These are phyloP conservation scores for Augochlorella aurata DNA, from an alignment of 2,888 invertebrate genomes.

Conservation along the genomic window DNA sequence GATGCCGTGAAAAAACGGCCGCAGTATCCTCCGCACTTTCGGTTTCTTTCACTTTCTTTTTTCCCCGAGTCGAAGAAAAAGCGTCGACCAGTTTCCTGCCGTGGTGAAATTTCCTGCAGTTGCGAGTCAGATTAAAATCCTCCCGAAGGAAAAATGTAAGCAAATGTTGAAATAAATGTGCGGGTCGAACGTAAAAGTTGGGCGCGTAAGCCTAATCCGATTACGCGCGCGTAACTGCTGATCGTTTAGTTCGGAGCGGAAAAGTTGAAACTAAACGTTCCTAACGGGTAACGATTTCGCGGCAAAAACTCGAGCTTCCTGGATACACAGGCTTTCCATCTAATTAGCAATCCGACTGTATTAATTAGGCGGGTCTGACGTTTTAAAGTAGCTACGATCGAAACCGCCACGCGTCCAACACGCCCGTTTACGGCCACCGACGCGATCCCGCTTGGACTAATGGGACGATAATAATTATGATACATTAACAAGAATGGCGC, in stretches of 20 bases:
- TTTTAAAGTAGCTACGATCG: conserved; percentile 49
- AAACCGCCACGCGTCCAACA: conserved; percentile 42
- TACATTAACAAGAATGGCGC: conserved; percentile 61
- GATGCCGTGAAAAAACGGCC: conserved; percentile 13
- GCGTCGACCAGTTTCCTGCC: neutral
- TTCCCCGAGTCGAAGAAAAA: neutral
- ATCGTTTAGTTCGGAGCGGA: neutral
- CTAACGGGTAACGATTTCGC: neutral
- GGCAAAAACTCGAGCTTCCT: neutral
- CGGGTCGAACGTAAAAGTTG: neutral
- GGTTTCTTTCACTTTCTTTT: conserved; percentile 34
- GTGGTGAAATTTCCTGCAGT: conserved; percentile 27
- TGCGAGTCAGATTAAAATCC: neutral
- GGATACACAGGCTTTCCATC: neutral
- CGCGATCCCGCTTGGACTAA: conserved; percentile 53
- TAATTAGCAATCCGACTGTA: conserved; percentile 44
- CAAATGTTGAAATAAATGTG: neutral
- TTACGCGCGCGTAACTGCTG: neutral
- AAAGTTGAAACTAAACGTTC: conserved; percentile 7
- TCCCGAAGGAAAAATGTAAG: neutral
- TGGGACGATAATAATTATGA: conserved; percentile 64
- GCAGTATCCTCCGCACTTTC: conserved; percentile 19
- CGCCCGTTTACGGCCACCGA: conserved; percentile 37
- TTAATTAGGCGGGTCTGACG: conserved; percentile 56
- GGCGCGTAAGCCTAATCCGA: neutral